Conservation (phyloP, 2,113 vertebrate genomes). For the Pluvialis apricaria region DNA sequence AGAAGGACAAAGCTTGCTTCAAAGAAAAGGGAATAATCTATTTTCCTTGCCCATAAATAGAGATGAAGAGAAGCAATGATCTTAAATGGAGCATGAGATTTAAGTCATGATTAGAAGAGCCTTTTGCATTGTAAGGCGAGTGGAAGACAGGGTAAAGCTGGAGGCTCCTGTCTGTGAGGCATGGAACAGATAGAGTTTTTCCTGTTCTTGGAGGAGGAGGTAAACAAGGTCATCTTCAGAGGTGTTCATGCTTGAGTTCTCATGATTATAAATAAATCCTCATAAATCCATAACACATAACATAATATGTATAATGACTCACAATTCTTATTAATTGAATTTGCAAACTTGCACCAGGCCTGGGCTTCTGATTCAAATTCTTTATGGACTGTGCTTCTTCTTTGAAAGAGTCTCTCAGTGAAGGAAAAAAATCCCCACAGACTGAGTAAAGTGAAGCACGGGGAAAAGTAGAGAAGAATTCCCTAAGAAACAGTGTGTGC, state of each 20-base stretch:
- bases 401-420: neutral
- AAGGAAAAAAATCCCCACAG: neutral
- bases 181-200: neutral
- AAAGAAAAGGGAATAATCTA: neutral
- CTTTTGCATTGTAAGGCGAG: neutral
- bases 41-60: neutral
- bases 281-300: neutral
- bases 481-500: neutral
- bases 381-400: neutral
- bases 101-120: neutral
- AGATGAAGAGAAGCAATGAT: neutral
- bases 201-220: neutral
- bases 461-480: neutral
- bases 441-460: neutral
- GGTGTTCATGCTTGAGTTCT: neutral
- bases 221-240: neutral
- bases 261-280: neutral
- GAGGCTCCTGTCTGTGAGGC: neutral
- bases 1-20: neutral
- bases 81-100: neutral
- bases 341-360: neutral
- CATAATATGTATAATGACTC: neutral
- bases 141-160: neutral
- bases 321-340: neutral
- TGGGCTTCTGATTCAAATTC: neutral